Conservation (phyloP, 1,140 invertebrate genomes). For the Drosophila biarmipes region DNA sequence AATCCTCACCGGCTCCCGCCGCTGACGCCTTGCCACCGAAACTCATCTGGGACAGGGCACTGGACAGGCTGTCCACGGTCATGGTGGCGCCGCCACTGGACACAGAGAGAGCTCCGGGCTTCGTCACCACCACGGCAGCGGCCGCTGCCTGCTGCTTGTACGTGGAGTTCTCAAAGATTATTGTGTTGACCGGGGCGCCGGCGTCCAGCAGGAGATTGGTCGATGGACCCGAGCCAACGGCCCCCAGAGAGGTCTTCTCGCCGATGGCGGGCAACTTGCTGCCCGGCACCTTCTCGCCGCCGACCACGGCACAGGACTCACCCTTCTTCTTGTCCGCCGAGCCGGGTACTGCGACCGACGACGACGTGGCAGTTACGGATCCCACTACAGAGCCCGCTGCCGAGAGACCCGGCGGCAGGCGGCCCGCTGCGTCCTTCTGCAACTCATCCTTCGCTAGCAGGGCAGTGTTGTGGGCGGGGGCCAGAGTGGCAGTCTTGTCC, state of each 20-base stretch:
- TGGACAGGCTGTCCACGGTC: conserved; percentile 74
- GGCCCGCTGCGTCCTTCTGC: conserved; percentile 24
- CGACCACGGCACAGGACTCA: conserved; percentile 6
- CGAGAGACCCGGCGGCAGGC: conserved; percentile 64
- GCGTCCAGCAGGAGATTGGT: conserved; percentile 57
- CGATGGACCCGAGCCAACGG: conserved; percentile 36
- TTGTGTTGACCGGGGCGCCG: conserved; percentile 91
- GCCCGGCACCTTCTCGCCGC: conserved; percentile 47
- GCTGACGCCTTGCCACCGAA: conserved; percentile 73
- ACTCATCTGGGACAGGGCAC: conserved; percentile 85
- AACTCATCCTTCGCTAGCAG: conserved; percentile 62
- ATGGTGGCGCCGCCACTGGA: conserved; percentile 21
- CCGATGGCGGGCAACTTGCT: conserved; percentile 58
- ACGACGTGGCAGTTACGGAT: conserved; percentile 1
- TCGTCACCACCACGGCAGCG: conserved; percentile 47
- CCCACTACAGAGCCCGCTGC: neutral
- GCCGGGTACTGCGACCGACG: conserved; percentile 24
- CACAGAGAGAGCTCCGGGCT: conserved; percentile 29
- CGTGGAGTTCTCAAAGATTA: conserved; percentile 97
- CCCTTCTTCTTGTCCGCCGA: conserved; percentile 52
- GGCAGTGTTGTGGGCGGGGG: conserved; percentile 61
- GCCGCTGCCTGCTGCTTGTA: conserved; percentile 87
- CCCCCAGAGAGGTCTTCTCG: conserved; percentile 55
- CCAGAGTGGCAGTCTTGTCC: conserved; percentile 57
- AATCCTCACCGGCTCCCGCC: conserved; percentile 88